phyloP scores from a whole-genome alignment of 2,113 vertebrate species.

The Bubo bubo region DNA sequence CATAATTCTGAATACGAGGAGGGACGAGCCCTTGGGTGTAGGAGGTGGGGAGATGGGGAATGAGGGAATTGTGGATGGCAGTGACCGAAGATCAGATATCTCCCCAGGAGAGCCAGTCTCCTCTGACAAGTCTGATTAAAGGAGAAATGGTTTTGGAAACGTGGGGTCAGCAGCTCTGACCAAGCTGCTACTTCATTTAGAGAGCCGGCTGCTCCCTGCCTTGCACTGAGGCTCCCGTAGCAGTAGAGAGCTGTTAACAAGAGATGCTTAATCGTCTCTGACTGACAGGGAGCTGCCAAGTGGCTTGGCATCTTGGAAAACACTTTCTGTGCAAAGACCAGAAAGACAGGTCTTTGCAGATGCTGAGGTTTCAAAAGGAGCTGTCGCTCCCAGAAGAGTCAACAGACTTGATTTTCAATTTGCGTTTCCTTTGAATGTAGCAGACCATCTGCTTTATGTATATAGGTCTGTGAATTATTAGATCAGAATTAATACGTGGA shows the following conservation, averaged over 20 bases:
- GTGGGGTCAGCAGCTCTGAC: background rate
- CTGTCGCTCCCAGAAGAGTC: background rate
- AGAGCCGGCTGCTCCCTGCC: background rate
- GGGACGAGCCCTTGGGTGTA: background rate
- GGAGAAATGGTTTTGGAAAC: background rate
- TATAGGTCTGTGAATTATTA: background rate
- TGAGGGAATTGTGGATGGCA: background rate
- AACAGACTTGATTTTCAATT: background rate
- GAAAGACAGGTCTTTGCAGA: background rate
- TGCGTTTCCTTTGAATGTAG: background rate
- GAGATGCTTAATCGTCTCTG: background rate
- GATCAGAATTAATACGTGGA: background rate
- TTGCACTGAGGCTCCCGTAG: background rate
- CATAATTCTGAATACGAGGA: background rate
- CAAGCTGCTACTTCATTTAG: background rate
- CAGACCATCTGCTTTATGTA: background rate
- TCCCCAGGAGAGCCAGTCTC: background rate
- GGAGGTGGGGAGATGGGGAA: background rate
- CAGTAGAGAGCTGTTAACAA: background rate
- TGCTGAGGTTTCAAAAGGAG: background rate
- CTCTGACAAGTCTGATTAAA: conserved; percentile 23
- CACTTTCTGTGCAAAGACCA: background rate
- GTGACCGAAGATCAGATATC: background rate
- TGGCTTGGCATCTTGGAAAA: background rate
- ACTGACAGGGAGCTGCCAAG: background rate